These are phyloP conservation scores for Nephotettix cincticeps DNA, from an alignment of 1,140 invertebrate species.

Conservation along the genomic window DNA sequence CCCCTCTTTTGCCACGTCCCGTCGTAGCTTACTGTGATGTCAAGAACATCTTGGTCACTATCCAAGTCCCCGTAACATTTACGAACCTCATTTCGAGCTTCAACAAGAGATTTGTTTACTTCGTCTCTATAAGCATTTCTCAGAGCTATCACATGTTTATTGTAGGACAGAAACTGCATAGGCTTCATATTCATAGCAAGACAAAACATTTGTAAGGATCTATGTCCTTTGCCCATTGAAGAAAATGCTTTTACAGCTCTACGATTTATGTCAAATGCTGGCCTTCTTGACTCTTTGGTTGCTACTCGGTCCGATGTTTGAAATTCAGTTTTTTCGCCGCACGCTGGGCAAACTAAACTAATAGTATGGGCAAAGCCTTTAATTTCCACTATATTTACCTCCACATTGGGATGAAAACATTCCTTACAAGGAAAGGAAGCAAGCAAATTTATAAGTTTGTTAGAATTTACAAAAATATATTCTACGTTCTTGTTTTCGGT, in stretches of 20 bases:
- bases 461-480: constrained; percentile 4
- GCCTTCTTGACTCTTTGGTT: not conserved
- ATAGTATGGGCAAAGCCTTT: constrained; percentile 5
- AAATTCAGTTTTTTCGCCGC: not conserved
- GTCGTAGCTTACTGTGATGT: constrained; percentile 24
- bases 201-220: constrained; percentile 24
- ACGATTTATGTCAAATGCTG: not conserved
- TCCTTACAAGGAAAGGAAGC: constrained; percentile 15
- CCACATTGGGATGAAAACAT: not conserved
- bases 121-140: constrained; percentile 20
- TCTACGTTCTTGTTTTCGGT: not conserved
- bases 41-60: constrained; percentile 4
- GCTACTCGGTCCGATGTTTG: not conserved
- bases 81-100: constrained; percentile 18
- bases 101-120: constrained; percentile 27
- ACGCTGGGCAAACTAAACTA: not conserved
- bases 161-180: constrained; percentile 8
- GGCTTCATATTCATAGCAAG: constrained; percentile 17
- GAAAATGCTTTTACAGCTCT: constrained; percentile 33
- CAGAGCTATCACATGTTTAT: constrained; percentile 20
- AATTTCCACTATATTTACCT: not conserved
- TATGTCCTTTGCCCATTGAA: constrained; percentile 18
- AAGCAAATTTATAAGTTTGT: constrained; percentile 9
- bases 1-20: constrained; percentile 32
- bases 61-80: constrained; percentile 18